Conservation (phyloP, 2,797 vertebrate species). For the Trematomus bernacchii region DNA sequence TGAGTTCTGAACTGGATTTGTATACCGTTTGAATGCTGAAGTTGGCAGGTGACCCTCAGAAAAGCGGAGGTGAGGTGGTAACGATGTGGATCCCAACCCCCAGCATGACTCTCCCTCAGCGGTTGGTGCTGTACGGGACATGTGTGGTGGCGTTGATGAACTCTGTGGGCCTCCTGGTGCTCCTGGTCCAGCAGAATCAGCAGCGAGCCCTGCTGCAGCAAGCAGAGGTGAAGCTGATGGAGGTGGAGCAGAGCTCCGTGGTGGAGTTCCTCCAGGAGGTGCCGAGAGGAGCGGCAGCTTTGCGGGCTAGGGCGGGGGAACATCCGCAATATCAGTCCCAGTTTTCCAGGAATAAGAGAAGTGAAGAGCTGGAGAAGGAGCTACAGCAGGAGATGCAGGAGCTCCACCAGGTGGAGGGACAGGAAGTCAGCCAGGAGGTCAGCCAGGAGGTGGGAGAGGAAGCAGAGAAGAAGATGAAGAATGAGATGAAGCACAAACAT, state of each 20-base stretch:
- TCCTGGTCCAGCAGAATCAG: constrained; percentile 89
- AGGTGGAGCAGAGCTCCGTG: constrained; percentile 80
- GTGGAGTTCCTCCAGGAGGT: constrained; percentile 85
- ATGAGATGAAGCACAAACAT: constrained; percentile 66
- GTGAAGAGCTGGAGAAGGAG: constrained; percentile 72
- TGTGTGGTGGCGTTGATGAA: constrained; percentile 87
- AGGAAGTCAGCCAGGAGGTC: constrained; percentile 55
- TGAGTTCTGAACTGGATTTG: constrained; percentile 5
- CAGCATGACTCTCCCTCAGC: constrained; percentile 81
- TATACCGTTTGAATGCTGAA: constrained; percentile 57
- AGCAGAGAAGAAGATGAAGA: constrained; percentile 59
- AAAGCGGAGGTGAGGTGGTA: constrained; percentile 62
- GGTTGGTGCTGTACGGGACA: constrained; percentile 83
- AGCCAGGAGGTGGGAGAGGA: constrained; percentile 77
- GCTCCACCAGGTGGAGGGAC: constrained; percentile 17
- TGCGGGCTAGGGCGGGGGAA: constrained; percentile 23
- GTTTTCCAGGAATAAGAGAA: constrained; percentile 87
- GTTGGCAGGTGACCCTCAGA: constrained; percentile 57
- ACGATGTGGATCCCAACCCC: constrained; percentile 81
- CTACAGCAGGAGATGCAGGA: constrained; percentile 62
- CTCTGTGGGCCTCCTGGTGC: constrained; percentile 88
- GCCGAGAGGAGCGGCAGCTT: constrained; percentile 64
- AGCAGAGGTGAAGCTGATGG: constrained; percentile 75
- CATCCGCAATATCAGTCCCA: constrained; percentile 71
- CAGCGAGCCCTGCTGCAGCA: constrained; percentile 80